A percentile compares a stretch with the other conserved stretches of the same genome.
phyloP scores from a whole-genome alignment of 1,140 invertebrate species.

The Tetragnatha versicolor region DNA sequence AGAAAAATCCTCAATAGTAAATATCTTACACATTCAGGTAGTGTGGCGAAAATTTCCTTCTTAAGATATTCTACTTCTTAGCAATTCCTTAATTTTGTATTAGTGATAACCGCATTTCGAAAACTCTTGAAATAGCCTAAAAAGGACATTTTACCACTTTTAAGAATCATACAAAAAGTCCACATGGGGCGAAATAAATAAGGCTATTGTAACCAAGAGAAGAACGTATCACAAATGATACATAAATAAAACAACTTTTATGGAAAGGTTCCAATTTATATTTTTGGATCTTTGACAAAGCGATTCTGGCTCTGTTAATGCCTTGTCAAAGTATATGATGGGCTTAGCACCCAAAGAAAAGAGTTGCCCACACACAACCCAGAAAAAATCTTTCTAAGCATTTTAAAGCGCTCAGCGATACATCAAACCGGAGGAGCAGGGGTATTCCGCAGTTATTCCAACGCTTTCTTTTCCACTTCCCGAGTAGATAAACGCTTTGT shows the following conservation, averaged over 20 bases:
- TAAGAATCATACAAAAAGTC: no score
- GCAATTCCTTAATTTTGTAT: no score
- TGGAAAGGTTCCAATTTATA: slow-evolving; percentile 37
- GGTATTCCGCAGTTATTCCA: background rate
- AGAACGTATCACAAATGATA: background rate
- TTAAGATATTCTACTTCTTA: no score
- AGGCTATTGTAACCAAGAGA: background rate
- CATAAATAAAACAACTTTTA: slow-evolving; percentile 27
- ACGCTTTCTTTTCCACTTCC: background rate
- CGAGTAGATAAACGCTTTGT: background rate
- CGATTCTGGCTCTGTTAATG: slow-evolving; percentile 26
- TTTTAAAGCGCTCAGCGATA: background rate
- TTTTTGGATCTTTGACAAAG: slow-evolving; percentile 46
- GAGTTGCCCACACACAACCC: background rate
- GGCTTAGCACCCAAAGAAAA: slow-evolving; percentile 10
- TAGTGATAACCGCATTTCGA: no score
- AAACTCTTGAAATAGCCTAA: no score
- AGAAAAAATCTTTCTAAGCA: background rate
- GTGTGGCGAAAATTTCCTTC: no score
- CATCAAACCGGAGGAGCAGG: background rate
- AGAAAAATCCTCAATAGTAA: no score
- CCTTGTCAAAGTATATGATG: slow-evolving; percentile 29
- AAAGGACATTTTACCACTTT: no score
- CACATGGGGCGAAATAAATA: background rate
- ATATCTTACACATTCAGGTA: no score